phyloP scores from a whole-genome alignment of 2,113 vertebrate genomes.

The Oncorhynchus keta region DNA sequence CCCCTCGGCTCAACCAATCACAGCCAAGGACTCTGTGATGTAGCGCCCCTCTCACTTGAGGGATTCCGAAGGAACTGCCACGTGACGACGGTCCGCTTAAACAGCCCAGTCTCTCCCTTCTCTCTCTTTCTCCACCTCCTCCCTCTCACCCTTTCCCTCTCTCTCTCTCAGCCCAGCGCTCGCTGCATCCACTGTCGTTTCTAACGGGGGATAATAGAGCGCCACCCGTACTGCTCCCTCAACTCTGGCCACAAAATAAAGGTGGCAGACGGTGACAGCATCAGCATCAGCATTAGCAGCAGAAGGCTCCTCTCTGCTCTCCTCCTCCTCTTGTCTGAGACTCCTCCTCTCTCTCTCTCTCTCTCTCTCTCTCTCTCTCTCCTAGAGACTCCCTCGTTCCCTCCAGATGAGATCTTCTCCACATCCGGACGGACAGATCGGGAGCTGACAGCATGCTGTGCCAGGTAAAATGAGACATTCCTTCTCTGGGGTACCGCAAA shows the following conservation, averaged over 20 bases:
- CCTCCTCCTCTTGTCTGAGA: conserved; percentile 30
- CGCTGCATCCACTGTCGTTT: conserved; percentile 32
- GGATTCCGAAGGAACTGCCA: conserved; percentile 87
- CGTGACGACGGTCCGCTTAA: conserved; percentile 76
- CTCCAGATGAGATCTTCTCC: conserved; percentile 60
- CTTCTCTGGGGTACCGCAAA: conserved; percentile 25
- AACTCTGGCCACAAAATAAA: conserved; percentile 59
- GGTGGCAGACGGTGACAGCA: not conserved
- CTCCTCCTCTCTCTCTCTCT: conserved; percentile 29
- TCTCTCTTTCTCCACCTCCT: conserved; percentile 4
- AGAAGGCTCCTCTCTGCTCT: not conserved
- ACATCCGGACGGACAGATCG: conserved; percentile 50
- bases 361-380: conserved; percentile 36
- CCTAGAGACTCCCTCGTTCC: conserved; percentile 46
- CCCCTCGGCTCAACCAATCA: conserved; percentile 80
- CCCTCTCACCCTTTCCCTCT: too few species aligned
- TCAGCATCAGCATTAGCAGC: not conserved
- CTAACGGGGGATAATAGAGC: conserved; percentile 62
- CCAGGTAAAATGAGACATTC: conserved; percentile 59
- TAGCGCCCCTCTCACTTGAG: conserved; percentile 82
- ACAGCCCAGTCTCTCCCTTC: conserved; percentile 65
- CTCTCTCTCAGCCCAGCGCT: conserved; percentile 17
- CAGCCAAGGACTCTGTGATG: conserved; percentile 71
- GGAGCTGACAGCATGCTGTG: conserved; percentile 58
- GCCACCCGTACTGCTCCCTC: conserved; percentile 60